A percentile compares a stretch with the other conserved stretches of the same genome.
phyloP scores from a whole-genome alignment of 1,140 invertebrate genomes.

The Kradibia gibbosae region DNA sequence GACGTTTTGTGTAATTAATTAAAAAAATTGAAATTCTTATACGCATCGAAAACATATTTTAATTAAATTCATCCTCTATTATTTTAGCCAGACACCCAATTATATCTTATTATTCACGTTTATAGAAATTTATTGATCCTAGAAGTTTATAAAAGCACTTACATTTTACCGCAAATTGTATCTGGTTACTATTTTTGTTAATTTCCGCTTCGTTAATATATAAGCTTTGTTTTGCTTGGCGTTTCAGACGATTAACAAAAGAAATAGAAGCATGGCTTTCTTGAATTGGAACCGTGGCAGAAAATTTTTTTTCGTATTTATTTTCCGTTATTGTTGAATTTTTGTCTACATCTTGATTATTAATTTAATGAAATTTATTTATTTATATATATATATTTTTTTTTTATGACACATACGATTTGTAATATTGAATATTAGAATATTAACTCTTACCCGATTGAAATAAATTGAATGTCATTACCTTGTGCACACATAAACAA shows the following conservation, averaged over 20 bases:
- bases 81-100: too few species aligned
- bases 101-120: background rate
- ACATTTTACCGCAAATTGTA: constrained; percentile 48
- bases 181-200: constrained; percentile 53
- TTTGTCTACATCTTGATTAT: background rate
- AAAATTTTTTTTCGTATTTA: background rate
- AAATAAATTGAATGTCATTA: background rate
- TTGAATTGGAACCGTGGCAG: background rate
- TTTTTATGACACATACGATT: too few species aligned
- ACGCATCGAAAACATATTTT: too few species aligned
- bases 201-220: constrained; percentile 46
- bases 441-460: constrained; percentile 1
- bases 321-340: background rate
- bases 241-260: constrained; percentile 13
- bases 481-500: background rate
- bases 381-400: too few species aligned
- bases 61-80: too few species aligned
- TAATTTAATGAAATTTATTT: background rate
- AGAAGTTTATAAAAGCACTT: background rate
- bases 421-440: background rate
- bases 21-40: too few species aligned
- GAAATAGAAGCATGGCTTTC: background rate
- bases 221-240: background rate
- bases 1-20: too few species aligned
- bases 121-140: background rate